These are phyloP conservation scores for Cichlasoma orientale DNA, from an alignment of 2,797 vertebrate genomes.

Conservation along the genomic window DNA sequence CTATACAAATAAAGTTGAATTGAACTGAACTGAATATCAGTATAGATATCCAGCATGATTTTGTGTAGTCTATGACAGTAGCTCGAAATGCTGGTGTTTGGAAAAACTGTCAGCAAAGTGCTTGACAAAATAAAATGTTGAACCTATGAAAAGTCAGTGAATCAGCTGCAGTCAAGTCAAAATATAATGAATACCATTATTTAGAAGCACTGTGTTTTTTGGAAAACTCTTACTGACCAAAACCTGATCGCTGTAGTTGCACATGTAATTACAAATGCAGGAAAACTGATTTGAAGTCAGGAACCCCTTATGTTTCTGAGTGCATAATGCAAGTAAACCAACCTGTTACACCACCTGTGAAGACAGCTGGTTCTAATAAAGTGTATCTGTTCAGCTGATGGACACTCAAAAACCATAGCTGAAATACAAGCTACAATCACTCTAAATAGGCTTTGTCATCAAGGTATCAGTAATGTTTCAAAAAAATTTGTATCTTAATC, in stretches of 20 bases:
- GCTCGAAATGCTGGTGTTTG: no score
- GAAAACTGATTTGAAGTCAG: not conserved
- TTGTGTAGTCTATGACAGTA: no score
- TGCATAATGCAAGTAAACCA: not conserved
- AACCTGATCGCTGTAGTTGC: not conserved
- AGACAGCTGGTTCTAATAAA: not conserved
- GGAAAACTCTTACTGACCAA: not conserved
- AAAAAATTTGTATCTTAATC: not conserved
- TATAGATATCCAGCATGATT: no score
- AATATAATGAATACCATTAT: not conserved
- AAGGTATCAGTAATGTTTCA: not conserved
- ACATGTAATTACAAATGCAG: not conserved
- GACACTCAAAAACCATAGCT: not conserved
- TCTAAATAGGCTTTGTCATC: not conserved
- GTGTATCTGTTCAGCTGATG: not conserved
- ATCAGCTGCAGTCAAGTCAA: not conserved
- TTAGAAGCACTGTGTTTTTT: not conserved
- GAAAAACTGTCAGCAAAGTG: not conserved
- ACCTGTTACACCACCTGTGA: not conserved
- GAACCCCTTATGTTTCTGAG: not conserved
- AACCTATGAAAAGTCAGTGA: not conserved
- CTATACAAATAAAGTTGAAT: no score
- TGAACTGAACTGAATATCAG: no score
- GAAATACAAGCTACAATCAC: not conserved
- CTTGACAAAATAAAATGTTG: not conserved